These are phyloP conservation scores for Chrysotoxum bicinctum DNA, from an alignment of 2,888 invertebrate genomes.

Conservation along the genomic window DNA sequence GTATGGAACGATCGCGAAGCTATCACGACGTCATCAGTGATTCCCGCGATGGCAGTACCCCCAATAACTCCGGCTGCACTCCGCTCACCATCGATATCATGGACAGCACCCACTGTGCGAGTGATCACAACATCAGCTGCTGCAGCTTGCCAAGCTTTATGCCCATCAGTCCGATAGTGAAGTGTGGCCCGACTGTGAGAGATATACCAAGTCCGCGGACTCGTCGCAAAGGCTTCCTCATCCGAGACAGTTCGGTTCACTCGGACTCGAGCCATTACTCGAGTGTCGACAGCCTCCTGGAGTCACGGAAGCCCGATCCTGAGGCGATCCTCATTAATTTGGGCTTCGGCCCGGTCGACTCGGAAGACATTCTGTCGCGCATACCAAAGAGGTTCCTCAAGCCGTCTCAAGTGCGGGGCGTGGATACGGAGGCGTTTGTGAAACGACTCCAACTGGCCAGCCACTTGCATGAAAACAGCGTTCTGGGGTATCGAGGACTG, in stretches of 20 bases:
- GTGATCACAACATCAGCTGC: constrained; percentile 59
- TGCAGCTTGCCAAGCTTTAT: constrained; percentile 70
- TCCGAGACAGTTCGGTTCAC: constrained; percentile 80
- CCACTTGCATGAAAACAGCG: constrained; percentile 88
- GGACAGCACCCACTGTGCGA: constrained; percentile 57
- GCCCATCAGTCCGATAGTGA: constrained; percentile 70
- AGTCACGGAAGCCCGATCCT: constrained; percentile 92
- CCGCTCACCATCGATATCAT: constrained; percentile 63
- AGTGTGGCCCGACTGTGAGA: constrained; percentile 13
- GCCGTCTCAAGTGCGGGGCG: constrained; percentile 89
- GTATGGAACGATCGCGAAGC: constrained; percentile 64
- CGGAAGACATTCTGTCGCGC: constrained; percentile 87
- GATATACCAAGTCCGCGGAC: constrained; percentile 63
- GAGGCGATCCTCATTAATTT: constrained; percentile 92
- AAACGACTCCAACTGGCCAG: constrained; percentile 88
- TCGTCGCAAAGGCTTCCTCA: constrained; percentile 74
- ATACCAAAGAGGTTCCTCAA: constrained; percentile 91
- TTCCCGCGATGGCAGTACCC: constrained; percentile 49
- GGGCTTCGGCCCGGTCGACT: constrained; percentile 89
- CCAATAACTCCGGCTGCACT: constrained; percentile 41
- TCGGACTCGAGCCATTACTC: constrained; percentile 87
- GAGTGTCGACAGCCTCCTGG: constrained; percentile 90
- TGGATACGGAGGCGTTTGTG: constrained; percentile 89
- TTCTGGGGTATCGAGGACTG: constrained; percentile 89
- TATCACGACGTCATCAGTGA: constrained; percentile 67